Evolutionary conservation across 2,113 vertebrate species (phyloP), one percentile per base, ranked within the genome.

Genomic region (Ameiurus melas): DNA sequence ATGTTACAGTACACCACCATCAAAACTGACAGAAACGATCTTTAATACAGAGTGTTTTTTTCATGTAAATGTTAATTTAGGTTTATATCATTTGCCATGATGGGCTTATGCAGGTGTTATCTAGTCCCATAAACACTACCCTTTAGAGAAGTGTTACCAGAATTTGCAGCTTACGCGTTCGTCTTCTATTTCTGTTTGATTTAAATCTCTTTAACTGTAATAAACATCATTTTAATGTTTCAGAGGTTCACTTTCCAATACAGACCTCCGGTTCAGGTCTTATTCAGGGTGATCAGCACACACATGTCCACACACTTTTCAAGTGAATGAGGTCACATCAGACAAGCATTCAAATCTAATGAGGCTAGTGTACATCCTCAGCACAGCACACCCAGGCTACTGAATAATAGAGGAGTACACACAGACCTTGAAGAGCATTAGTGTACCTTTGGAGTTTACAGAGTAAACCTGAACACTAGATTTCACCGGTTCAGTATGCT

Each of bases 351-450:
- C 83, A 87, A 87, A 70, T 58, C 86, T 87, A 88, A 86, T 89
- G 75, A 88, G 51, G 66, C 79, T 84, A 86, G 83, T 82, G 84
- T 71, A 87, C 84, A 77, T 88, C 86, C 58, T 71, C 58, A 84
- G 81, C 78, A 83, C 62, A 89, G 25, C 84, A 25, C 84, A 89
- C 57, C 66, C 78, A 77, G 80, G 89, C 60, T 85, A 64, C 84
- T 90, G 84, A 89, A 88, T 90, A 83, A 85, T 64, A 89, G 78
- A 53, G 71, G 57, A 83, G 91, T 75, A 33, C 70, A 64, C 39
- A 7, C 79, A 90, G 89, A 89, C 85, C 89, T 91, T 90, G 85
- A 89, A 83, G 62, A 79, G 89, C 89, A 90, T 89, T 89, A 85
- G 83, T 83, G 83, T 33, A 25, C 51, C 55, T 70, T 64, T n/a